Conservation (phyloP, 2,888 invertebrate genomes). For the Pherbina coryleti region DNA sequence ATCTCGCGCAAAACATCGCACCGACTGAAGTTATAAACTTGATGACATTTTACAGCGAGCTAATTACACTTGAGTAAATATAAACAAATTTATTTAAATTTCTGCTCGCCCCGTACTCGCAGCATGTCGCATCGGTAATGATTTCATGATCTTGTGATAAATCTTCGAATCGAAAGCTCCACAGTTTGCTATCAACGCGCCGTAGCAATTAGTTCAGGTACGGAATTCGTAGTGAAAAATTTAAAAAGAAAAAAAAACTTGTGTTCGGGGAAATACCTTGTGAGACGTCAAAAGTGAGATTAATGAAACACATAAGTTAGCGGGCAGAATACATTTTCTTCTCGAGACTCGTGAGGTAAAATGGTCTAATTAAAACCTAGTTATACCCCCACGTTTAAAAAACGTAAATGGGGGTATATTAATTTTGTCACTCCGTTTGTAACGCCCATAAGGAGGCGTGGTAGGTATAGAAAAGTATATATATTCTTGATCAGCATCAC, state of each 20-base stretch:
- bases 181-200: neutral
- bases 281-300: neutral
- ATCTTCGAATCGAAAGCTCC: conserved; percentile 31
- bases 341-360: too few relatives aligned
- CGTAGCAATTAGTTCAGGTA: conserved; percentile 26
- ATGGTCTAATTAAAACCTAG: neutral
- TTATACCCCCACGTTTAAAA: too few relatives aligned
- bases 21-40: conserved; percentile 11
- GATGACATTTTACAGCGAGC: conserved; percentile 18
- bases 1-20: conserved; percentile 17
- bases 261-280: neutral
- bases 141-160: conserved; percentile 28
- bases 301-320: neutral
- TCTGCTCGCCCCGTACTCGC: conserved; percentile 12
- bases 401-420: too few relatives aligned
- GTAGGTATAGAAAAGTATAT: too few relatives aligned
- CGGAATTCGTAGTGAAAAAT: neutral
- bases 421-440: too few relatives aligned
- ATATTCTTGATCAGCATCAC: too few relatives aligned
- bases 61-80: conserved; percentile 33
- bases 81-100: conserved; percentile 19
- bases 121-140: conserved; percentile 31
- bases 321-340: neutral
- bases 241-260: neutral
- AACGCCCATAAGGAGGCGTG: too few relatives aligned